These are phyloP conservation scores for Apis dorsata DNA, from an alignment of 1,140 invertebrate species.

Conservation along the genomic window DNA sequence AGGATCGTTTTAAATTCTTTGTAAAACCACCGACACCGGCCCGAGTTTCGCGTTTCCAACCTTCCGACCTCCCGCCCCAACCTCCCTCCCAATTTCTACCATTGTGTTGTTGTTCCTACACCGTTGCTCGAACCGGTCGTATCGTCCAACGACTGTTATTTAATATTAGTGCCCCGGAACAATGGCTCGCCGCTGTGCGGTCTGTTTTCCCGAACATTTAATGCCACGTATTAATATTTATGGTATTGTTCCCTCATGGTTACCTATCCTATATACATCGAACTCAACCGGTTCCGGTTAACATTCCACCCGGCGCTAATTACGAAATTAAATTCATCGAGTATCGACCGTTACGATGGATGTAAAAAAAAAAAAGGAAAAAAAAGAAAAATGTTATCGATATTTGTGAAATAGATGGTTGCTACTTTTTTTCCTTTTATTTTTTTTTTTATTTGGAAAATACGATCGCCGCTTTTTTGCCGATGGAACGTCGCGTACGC, in stretches of 20 bases:
- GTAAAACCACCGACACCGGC: background rate
- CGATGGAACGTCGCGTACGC: too few species aligned
- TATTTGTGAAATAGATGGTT: too few species aligned
- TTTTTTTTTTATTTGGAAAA: too few species aligned
- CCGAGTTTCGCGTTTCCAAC: background rate
- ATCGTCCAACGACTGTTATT: slow-evolving; percentile 32
- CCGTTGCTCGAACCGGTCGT: background rate
- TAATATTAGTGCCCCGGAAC: slow-evolving; percentile 27
- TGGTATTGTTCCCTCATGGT: slow-evolving; percentile 21
- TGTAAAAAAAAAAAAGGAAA: too few species aligned
- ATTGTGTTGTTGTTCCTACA: background rate
- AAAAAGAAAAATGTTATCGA: too few species aligned
- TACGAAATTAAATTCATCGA: slow-evolving; percentile 25
- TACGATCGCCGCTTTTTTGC: too few species aligned
- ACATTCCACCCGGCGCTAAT: background rate
- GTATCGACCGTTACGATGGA: too few species aligned
- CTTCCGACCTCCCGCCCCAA: too few species aligned
- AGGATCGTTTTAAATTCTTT: slow-evolving; percentile 39
- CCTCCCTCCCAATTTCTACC: background rate
- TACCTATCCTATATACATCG: background rate
- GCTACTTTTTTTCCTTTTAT: too few species aligned
- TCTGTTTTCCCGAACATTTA: slow-evolving; percentile 36
- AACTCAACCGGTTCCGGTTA: slow-evolving; percentile 12
- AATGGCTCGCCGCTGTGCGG: background rate
- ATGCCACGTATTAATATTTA: slow-evolving; percentile 39